These are phyloP conservation scores for Lethenteron camtschaticum DNA, from an alignment of 2,113 vertebrate genomes.

Conservation along the genomic window DNA sequence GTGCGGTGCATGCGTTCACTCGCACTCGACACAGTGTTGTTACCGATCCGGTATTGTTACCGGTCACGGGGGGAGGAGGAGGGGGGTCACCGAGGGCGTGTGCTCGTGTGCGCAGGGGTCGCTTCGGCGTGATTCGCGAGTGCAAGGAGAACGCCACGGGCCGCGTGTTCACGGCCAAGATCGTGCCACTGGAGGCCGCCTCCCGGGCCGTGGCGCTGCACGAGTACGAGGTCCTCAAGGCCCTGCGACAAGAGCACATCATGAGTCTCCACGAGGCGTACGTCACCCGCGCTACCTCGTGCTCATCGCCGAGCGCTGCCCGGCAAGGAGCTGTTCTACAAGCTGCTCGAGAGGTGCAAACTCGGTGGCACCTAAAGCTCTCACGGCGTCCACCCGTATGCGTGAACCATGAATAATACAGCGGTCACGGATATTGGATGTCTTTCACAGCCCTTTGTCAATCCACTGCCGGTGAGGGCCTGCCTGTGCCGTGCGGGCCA, in stretches of 20 bases:
- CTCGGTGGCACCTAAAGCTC: neutral
- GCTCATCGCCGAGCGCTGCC: slow-evolving; percentile 70
- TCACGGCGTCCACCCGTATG: neutral
- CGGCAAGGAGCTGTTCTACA: slow-evolving; percentile 75
- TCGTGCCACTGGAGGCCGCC: slow-evolving; percentile 64
- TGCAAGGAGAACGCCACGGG: slow-evolving; percentile 84
- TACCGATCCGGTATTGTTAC: too few species aligned
- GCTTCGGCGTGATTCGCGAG: slow-evolving; percentile 70
- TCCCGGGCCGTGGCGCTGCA: slow-evolving; percentile 54
- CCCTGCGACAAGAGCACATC: slow-evolving; percentile 60
- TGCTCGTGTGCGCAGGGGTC: slow-evolving; percentile 31
- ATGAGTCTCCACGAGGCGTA: slow-evolving; percentile 88
- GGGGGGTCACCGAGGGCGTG: too few species aligned
- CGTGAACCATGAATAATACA: neutral
- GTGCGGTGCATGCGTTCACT: too few species aligned
- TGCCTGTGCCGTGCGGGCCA: too few species aligned
- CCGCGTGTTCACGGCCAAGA: slow-evolving; percentile 80
- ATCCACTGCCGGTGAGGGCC: neutral
- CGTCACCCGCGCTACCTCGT: slow-evolving; percentile 93
- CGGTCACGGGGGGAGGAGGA: too few species aligned
- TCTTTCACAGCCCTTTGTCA: neutral
- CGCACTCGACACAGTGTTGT: too few species aligned
- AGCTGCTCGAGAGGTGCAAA: slow-evolving; percentile 62
- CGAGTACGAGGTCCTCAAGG: slow-evolving; percentile 85
- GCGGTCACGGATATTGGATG: neutral